These are phyloP conservation scores for Gymnocheta viridis DNA, from an alignment of 2,888 invertebrate genomes.

Conservation along the genomic window DNA sequence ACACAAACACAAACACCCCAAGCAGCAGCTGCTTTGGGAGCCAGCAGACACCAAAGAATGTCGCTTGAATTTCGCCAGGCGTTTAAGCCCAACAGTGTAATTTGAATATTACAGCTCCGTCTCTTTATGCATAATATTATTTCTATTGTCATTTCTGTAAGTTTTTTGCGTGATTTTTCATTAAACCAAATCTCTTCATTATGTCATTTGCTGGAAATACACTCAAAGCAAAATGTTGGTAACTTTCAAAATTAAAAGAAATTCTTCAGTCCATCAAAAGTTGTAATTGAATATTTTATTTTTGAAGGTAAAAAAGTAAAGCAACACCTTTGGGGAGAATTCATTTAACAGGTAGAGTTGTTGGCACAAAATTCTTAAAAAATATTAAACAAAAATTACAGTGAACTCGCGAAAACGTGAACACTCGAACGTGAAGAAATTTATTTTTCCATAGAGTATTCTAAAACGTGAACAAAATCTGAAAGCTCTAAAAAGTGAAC, in stretches of 20 bases:
- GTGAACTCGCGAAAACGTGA: too few relatives aligned
- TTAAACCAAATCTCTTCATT: background rate
- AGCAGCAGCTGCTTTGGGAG: conserved; percentile 5
- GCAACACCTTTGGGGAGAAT: too few relatives aligned
- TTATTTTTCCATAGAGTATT: too few relatives aligned
- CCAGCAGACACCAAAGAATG: background rate
- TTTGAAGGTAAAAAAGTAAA: too few relatives aligned
- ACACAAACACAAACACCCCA: background rate
- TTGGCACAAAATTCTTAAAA: too few relatives aligned
- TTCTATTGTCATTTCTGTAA: background rate
- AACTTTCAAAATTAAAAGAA: background rate
- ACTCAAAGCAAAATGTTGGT: background rate
- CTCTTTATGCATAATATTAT: background rate
- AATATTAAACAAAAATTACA: too few relatives aligned
- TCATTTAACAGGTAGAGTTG: too few relatives aligned
- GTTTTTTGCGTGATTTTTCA: background rate
- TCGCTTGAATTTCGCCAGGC: background rate
- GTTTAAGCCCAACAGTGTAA: background rate
- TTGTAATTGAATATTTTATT: too few relatives aligned
- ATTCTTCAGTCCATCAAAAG: background rate
- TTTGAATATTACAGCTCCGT: conserved; percentile 14
- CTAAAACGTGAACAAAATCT: too few relatives aligned
- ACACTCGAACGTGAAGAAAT: too few relatives aligned
- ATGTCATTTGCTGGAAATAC: background rate
- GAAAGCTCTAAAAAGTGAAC: too few relatives aligned